A percentile compares a stretch with the other conserved stretches of the same genome.
Evolutionary conservation across 1,140 invertebrate genomes (phyloP).

Genomic region (Drosophila dunni): DNA sequence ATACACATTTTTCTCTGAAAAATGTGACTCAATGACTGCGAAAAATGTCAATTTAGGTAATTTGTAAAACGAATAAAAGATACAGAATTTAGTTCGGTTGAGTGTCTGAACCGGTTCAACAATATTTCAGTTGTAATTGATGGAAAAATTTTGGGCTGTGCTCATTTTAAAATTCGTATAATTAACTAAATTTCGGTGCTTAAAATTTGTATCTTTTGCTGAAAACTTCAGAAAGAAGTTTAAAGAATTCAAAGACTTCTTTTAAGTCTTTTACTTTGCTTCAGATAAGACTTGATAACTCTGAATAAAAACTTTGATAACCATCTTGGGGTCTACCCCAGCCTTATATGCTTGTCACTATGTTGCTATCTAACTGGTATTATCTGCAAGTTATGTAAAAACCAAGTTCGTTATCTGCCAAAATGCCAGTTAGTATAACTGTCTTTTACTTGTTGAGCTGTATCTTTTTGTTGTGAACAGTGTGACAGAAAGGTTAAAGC

Average conservation of each 20-base stretch:
- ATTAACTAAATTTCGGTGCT: too few species aligned
- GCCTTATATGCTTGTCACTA: too few species aligned
- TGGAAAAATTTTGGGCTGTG: background rate
- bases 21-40: conserved; percentile 12
- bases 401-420: background rate
- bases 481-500: conserved; percentile 6
- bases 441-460: background rate
- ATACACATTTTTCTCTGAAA: background rate
- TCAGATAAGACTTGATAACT: too few species aligned
- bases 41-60: conserved; percentile 10
- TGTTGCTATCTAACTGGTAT: background rate
- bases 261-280: too few species aligned
- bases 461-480: background rate
- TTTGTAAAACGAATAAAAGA: conserved; percentile 10
- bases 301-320: too few species aligned
- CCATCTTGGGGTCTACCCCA: too few species aligned
- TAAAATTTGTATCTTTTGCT: too few species aligned
- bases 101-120: conserved; percentile 3
- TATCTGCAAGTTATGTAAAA: background rate
- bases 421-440: background rate
- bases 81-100: background rate
- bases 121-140: background rate
- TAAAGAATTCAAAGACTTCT: too few species aligned
- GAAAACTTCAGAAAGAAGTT: too few species aligned
- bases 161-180: too few species aligned